Conservation (phyloP, 2,888 invertebrate species). For the Eristalinus sepulchralis region DNA sequence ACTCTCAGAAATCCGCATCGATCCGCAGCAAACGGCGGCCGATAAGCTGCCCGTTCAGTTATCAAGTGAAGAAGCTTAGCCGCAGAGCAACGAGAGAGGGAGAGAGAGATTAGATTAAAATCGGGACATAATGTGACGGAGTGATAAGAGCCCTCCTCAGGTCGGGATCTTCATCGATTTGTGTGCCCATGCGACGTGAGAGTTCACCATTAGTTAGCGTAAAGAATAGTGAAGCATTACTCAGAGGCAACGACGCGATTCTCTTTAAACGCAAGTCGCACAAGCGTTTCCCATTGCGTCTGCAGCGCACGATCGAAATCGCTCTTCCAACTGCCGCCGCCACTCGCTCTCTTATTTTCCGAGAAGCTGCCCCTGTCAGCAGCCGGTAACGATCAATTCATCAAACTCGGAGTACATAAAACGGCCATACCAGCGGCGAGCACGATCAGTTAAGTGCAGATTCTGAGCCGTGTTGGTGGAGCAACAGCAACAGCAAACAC, state of each 20-base stretch:
- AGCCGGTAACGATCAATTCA: slow-evolving; percentile 31
- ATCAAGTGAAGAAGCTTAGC: not conserved
- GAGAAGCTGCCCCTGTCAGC: not conserved
- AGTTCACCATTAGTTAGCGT: not conserved
- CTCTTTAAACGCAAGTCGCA: slow-evolving; percentile 9
- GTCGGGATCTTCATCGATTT: not conserved
- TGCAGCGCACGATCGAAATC: not conserved
- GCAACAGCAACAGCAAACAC: not conserved
- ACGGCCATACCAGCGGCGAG: slow-evolving; percentile 23
- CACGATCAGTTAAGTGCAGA: slow-evolving; percentile 61
- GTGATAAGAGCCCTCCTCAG: slow-evolving; percentile 18
- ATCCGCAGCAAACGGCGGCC: slow-evolving; percentile 16
- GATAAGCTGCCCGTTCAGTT: slow-evolving; percentile 3
- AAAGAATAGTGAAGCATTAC: slow-evolving; percentile 20
- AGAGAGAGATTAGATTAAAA: slow-evolving; percentile 19
- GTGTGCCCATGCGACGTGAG: not conserved
- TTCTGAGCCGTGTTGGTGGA: slow-evolving; percentile 46
- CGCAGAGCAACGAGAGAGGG: not conserved
- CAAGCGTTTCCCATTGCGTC: slow-evolving; percentile 28
- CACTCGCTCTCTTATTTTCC: not conserved
- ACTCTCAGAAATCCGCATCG: slow-evolving; percentile 45
- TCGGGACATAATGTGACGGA: not conserved
- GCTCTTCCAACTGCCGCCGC: not conserved
- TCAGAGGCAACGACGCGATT: slow-evolving; percentile 5
- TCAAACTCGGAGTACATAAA: slow-evolving; percentile 57